A percentile compares a stretch with the other conserved stretches of the same genome.
Conservation (phyloP, 92 coral and sea anemone species). For the Anthopleura xanthogrammica region DNA sequence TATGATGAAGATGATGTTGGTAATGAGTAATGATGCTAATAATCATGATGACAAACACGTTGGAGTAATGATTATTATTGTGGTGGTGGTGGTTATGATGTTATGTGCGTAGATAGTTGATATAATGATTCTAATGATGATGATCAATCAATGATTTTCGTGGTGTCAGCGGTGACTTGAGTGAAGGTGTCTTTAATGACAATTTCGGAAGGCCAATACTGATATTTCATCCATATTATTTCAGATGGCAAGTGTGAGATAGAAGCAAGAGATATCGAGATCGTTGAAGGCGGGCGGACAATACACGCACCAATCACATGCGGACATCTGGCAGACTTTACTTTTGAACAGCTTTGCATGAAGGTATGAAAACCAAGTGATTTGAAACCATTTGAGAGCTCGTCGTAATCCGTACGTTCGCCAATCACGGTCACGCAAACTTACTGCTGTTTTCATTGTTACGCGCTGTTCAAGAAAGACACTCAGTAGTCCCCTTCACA, state of each 20-base stretch:
- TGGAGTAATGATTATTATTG: no score
- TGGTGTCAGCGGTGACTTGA: background rate
- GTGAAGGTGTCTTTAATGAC: background rate
- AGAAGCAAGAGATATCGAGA: constrained; percentile 65
- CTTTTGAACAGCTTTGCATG: constrained; percentile 87
- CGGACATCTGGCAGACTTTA: constrained; percentile 89
- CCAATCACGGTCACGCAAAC: background rate
- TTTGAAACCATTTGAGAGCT: background rate
- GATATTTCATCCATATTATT: background rate
- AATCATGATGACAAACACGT: no score
- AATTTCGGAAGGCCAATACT: background rate
- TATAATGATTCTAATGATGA: no score
- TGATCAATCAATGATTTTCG: no score
- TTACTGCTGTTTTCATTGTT: no score
- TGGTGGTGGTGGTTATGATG: no score
- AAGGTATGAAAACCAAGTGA: constrained; percentile 42
- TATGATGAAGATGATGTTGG: no score
- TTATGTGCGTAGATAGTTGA: no score
- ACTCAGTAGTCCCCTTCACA: no score
- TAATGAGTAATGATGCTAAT: no score
- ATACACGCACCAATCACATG: constrained; percentile 81
- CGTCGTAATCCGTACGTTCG: background rate
- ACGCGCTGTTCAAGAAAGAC: no score
- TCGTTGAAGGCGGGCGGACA: constrained; percentile 70
- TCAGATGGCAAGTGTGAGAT: constrained; percentile 53